Conservation (phyloP, 2,888 invertebrate species). For the Limnephilus rhombicus region DNA sequence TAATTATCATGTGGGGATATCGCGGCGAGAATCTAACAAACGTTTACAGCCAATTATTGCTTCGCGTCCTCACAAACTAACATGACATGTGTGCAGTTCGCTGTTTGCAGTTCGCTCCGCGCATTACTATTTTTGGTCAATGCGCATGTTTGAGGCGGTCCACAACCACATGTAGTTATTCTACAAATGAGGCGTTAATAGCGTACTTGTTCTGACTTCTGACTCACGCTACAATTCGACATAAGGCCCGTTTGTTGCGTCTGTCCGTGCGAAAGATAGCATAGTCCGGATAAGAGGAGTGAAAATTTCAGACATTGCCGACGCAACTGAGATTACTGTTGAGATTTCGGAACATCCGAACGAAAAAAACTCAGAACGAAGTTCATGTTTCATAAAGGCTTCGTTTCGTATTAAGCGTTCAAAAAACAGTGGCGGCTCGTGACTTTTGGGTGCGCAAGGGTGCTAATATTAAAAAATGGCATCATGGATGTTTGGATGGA, state of each 20-base stretch:
- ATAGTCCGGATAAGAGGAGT: not conserved
- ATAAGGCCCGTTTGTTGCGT: not conserved
- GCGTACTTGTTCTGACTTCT: not conserved
- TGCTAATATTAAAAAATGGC: no score
- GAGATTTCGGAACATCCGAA: not conserved
- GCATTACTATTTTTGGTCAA: slow-evolving; percentile 47
- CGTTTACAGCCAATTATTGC: slow-evolving; percentile 33
- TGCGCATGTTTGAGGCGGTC: slow-evolving; percentile 21
- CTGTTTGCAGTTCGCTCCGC: slow-evolving; percentile 34
- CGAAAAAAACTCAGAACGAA: not conserved
- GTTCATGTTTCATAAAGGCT: not conserved
- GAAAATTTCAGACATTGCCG: not conserved
- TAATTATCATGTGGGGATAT: slow-evolving; percentile 39
- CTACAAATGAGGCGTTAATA: slow-evolving; percentile 39
- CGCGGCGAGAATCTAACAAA: slow-evolving; percentile 40
- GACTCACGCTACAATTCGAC: slow-evolving; percentile 32
- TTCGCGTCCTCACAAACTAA: slow-evolving; percentile 8
- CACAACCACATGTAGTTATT: not conserved
- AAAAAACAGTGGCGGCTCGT: no score
- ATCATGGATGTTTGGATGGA: no score
- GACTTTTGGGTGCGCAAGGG: no score
- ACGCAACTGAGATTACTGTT: not conserved
- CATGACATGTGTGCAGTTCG: slow-evolving; percentile 39
- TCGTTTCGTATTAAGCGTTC: no score
- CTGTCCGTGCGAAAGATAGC: not conserved